Percentiles rank a stretch among this genome's conserved stretches.
These are phyloP conservation scores for Micromussa lordhowensis DNA, from an alignment of 92 coral and sea anemone species.

Conservation along the genomic window DNA sequence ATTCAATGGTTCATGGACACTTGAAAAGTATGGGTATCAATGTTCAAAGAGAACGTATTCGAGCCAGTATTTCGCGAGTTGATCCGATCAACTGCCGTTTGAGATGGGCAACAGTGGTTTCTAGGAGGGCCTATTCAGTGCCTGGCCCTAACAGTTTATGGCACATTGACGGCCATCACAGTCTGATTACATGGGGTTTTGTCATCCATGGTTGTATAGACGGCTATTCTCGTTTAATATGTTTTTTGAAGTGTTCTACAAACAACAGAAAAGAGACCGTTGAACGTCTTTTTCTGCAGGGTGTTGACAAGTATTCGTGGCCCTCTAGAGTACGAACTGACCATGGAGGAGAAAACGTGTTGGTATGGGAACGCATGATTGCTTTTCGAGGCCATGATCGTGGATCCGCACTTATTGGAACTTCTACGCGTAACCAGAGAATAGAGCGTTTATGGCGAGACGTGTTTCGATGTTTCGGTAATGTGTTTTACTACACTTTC, in stretches of 20 bases:
- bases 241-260: slow-evolving; percentile 25
- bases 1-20: slow-evolving; percentile 74
- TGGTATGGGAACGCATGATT: no score
- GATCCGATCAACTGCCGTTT: slow-evolving; percentile 68
- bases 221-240: slow-evolving; percentile 56
- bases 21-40: slow-evolving; percentile 45
- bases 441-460: slow-evolving; percentile 76
- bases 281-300: no score
- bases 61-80: slow-evolving; percentile 63
- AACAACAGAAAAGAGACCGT: no score
- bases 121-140: slow-evolving; percentile 68
- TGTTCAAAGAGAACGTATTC: slow-evolving; percentile 60
- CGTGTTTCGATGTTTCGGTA: slow-evolving; percentile 67
- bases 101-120: slow-evolving; percentile 69
- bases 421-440: slow-evolving; percentile 68
- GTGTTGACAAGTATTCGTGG: no score
- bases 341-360: no score
- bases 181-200: slow-evolving; percentile 69
- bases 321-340: no score
- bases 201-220: no score
- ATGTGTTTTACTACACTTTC: slow-evolving; percentile 71
- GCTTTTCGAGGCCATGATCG: slow-evolving; percentile 56
- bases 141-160: slow-evolving; percentile 74
- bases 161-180: slow-evolving; percentile 78
- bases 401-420: slow-evolving; percentile 59